Evolutionary conservation across 2,888 invertebrate genomes (phyloP).

Genomic region (Drosophila bunnanda): DNA sequence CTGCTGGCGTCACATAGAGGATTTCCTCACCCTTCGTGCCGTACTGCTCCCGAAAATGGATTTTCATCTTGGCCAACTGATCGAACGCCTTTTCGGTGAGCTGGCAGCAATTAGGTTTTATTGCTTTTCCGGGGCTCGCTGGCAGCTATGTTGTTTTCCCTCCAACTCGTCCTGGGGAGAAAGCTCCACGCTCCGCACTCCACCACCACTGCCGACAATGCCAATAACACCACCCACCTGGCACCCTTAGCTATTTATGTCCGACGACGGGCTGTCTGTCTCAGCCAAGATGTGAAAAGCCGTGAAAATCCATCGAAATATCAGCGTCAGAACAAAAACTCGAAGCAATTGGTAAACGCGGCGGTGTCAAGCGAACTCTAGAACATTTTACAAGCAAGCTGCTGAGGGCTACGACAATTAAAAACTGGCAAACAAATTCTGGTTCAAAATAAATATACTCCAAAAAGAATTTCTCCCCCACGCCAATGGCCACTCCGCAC

Average conservation of each 20-base stretch:
- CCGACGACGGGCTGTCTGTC: conserved; percentile 24
- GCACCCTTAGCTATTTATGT: conserved; percentile 38
- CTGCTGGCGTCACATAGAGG: conserved; percentile 84
- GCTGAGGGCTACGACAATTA: conserved; percentile 16
- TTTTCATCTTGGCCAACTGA: conserved; percentile 79
- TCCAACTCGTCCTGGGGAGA: conserved; percentile 25
- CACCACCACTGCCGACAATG: conserved; percentile 8
- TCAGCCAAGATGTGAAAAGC: conserved; percentile 12
- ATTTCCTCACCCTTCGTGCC: conserved; percentile 84
- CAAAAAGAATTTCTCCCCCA: conserved; percentile 16
- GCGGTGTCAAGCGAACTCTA: conserved; percentile 19
- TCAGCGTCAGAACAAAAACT: conserved; percentile 16
- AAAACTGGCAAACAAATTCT: conserved; percentile 32
- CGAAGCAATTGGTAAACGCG: conserved; percentile 21
- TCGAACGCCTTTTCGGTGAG: neutral
- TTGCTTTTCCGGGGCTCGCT: conserved; percentile 24
- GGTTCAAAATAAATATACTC: conserved; percentile 27
- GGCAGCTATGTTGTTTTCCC: conserved; percentile 17
- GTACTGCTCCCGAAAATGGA: conserved; percentile 85
- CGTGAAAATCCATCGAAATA: conserved; percentile 24
- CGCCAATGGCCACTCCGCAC: neutral
- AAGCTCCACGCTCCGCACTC: neutral
- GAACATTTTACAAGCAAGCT: conserved; percentile 26
- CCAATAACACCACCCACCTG: conserved; percentile 36
- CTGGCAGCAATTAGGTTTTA: conserved; percentile 25